Evolutionary conservation across 2,113 vertebrate genomes (phyloP).

Genomic region (Embiotoca jacksoni): DNA sequence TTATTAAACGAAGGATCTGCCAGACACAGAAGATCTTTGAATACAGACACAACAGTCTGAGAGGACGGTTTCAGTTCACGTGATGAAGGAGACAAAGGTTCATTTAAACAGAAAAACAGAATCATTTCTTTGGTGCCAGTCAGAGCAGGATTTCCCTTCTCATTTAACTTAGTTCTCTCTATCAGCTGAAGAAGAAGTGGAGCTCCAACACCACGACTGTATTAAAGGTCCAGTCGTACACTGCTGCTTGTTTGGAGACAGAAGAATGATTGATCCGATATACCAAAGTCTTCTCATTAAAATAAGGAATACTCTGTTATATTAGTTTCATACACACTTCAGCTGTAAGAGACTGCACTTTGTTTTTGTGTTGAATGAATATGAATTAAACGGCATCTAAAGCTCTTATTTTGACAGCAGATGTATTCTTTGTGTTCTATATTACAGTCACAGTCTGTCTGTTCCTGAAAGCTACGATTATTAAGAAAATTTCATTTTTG

Average conservation of each 20-base stretch:
- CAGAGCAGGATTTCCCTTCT: constrained; percentile 44
- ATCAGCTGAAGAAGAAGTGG: constrained; percentile 19
- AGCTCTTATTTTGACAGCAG: too few relatives aligned
- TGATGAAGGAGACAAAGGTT: constrained; percentile 49
- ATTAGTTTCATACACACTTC: too few relatives aligned
- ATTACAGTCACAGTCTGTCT: too few relatives aligned
- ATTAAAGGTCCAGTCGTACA: constrained; percentile 8
- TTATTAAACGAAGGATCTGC: constrained; percentile 48
- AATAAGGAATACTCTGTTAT: too few relatives aligned
- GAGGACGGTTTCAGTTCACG: constrained; percentile 33
- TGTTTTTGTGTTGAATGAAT: too few relatives aligned
- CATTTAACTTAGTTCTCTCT: constrained; percentile 22
- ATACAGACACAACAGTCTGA: constrained; percentile 13
- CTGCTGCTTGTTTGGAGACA: constrained; percentile 8
- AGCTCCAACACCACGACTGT: constrained; percentile 10
- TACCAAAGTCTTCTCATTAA: too few relatives aligned
- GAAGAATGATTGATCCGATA: too few relatives aligned
- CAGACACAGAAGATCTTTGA: constrained; percentile 41
- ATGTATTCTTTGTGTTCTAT: too few relatives aligned
- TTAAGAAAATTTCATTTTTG: too few relatives aligned
- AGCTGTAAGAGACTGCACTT: too few relatives aligned
- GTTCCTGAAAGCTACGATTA: too few relatives aligned
- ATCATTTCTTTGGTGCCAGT: constrained; percentile 53
- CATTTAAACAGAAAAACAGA: constrained; percentile 34
- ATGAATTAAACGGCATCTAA: too few relatives aligned